Base-by-base conservation (phyloP, 2,888 invertebrate species). In the Conchocele bisecta region DNA sequence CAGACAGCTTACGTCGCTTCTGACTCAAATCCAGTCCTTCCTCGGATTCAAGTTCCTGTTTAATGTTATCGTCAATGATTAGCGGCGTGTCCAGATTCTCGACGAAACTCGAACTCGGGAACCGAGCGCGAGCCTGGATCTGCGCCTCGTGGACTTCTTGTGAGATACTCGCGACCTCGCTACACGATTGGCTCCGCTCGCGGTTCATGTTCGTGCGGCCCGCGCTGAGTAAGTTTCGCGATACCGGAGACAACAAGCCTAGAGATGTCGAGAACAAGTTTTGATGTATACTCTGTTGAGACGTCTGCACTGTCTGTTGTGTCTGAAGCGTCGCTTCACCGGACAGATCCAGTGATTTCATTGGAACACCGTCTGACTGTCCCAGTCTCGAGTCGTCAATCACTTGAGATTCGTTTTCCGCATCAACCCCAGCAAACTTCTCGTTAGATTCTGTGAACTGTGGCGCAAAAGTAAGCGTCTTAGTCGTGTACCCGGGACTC, bases 1-100 rank as follows among this genome's bases (percentile, higher is more conserved):
- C 69, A 5, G 76, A 73, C 76, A 76, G 66, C 56, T 74, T 74
- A 9, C 74, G 54, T 17, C 73, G 72, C 37, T 77, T 77, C 42
- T 77, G 67, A 33, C 70, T 77, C 20, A 77, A 65, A 56, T 77
- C 77, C 26, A 77, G 50, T 6, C 77, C 77, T 58, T 77, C 77
- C 5, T 63, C 53, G 0, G 57, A 48, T 7, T 57, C 64, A 4
- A 20, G 5, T 15, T 61, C 65, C 0, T 37, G 31, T 39, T 70
- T 70, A 0, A 24, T 26, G 22, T 75, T 71, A 56, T 76, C 72
- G 37, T 76, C 76, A 29, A 76, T 76, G 9, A 73, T 60, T 3
- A 76, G 44, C 0, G 76, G 72, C 5, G 69, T 66, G 44, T 76
- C 76, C 4, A 76, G 44, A 54, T 72, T 76, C 37, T 76, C 76